Evolutionary conservation across 2,113 vertebrate species (phyloP).

Genomic region (Corynorhinus townsendii): DNA sequence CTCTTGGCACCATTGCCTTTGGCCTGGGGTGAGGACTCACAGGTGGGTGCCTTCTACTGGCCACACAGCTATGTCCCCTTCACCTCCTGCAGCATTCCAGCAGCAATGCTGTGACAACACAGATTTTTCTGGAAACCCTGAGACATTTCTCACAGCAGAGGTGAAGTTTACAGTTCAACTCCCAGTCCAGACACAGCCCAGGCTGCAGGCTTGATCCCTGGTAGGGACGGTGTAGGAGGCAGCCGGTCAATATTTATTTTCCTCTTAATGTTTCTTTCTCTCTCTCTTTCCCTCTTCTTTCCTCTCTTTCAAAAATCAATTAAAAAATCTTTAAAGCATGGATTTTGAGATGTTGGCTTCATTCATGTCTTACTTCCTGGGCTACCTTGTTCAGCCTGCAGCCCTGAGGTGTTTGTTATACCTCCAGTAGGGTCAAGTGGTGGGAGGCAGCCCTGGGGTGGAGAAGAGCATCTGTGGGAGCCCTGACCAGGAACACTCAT

Average conservation of each 20-base stretch:
- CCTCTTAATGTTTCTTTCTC: neutral
- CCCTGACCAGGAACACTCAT: neutral
- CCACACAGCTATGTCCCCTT: neutral
- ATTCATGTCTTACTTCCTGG: neutral
- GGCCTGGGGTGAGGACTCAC: neutral
- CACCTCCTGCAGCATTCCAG: neutral
- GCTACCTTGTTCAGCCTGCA: neutral
- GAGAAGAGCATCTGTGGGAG: accelerated
- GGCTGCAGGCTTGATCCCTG: neutral
- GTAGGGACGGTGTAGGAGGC: neutral
- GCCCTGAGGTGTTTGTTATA: neutral
- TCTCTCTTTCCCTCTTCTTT: neutral
- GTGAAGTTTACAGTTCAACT: neutral
- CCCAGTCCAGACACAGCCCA: neutral
- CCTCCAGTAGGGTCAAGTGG: neutral
- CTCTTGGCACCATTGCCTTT: neutral
- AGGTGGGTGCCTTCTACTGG: neutral
- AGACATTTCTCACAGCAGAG: neutral
- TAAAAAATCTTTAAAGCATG: neutral
- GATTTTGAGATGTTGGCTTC: neutral
- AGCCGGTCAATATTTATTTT: neutral
- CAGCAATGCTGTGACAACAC: neutral
- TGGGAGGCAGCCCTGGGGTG: neutral
- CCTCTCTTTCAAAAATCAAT: neutral
- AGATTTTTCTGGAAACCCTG: neutral